These are phyloP conservation scores for Notechis scutatus DNA, from an alignment of 2,113 vertebrate genomes.

Conservation along the genomic window DNA sequence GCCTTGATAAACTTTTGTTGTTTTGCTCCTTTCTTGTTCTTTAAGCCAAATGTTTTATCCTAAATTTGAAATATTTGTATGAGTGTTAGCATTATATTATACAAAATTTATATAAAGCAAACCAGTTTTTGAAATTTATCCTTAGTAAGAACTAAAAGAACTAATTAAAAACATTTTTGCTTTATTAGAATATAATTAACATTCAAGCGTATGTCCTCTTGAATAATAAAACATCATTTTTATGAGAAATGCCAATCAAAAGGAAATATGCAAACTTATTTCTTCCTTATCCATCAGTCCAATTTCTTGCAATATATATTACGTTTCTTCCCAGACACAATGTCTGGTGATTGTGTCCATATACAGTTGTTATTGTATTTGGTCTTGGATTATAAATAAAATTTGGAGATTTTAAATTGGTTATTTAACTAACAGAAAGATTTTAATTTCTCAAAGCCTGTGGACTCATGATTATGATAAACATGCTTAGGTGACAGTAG, in stretches of 20 bases:
- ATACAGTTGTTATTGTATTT: not conserved
- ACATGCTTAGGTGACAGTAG: not conserved
- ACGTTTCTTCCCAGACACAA: not conserved
- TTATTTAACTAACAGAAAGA: not conserved
- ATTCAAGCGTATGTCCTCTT: not conserved
- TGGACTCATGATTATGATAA: not conserved
- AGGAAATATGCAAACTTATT: not conserved
- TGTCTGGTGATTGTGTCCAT: not conserved
- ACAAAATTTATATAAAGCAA: not conserved
- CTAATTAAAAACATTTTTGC: not conserved
- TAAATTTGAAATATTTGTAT: slow-evolving; percentile 55
- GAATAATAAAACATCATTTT: not conserved
- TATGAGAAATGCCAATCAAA: not conserved
- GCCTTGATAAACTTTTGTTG: slow-evolving; percentile 98
- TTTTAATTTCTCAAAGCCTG: not conserved
- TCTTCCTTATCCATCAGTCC: not conserved
- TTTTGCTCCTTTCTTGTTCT: slow-evolving; percentile 98
- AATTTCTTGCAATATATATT: not conserved
- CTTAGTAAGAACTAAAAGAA: not conserved
- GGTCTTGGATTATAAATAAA: not conserved
- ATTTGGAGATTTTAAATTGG: not conserved
- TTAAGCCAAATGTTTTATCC: slow-evolving; percentile 98
- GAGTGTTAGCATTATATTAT: not conserved
- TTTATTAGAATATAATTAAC: not conserved
- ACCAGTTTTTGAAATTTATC: not conserved